Evolutionary conservation across 2,113 vertebrate genomes (phyloP), one percentile per base, ranked within the genome.

Genomic region (Periophthalmodon schlosseri): DNA sequence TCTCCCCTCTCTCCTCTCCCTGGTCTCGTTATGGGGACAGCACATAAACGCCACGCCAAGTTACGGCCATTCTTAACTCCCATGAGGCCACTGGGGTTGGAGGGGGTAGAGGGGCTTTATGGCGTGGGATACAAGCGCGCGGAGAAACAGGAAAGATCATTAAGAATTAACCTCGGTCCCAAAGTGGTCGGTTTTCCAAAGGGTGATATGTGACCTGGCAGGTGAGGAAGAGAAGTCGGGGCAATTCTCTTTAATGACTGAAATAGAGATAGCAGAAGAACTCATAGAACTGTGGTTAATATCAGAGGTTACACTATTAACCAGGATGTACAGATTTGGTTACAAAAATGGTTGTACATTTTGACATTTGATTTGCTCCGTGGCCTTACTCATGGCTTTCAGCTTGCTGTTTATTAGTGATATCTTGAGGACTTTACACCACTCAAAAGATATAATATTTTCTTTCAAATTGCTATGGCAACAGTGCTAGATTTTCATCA

Each of bases 31-130:
- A 87, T 83, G 81, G 70, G 74, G 63, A 87, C 68, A 72, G 67
- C 85, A 81, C 84, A 86, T 82, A 84, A 89, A 87, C 73, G 82
- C 74, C 69, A 77, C 67, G 76, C 68, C 23, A 86, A 76, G 71
- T 85, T 89, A 86, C 69, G 76, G 78, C 69, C 58, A 75, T 69
- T n/a, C 18, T 24, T 18, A 73, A 80, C 81, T 39, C 86, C 87
- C 33, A 1, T 23, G 36, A 77, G 80, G 65, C 65, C 69, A 34
- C 34, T 47, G 46, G 33, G 64, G 77, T 69, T 34, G 24, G 24
- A 33, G n/a, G 79, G 78, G 72, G 54, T 47, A 70, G 39, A 52
- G 44, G 61, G 66, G 71, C 65, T 66, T 82, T 76, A 71, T 72
- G 72, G 73, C 70, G n/a, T 68, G 50, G 68, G 21, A 57, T 11